These are phyloP conservation scores for Parnassius orleans DNA, from an alignment of 2,888 invertebrate genomes.

Conservation along the genomic window DNA sequence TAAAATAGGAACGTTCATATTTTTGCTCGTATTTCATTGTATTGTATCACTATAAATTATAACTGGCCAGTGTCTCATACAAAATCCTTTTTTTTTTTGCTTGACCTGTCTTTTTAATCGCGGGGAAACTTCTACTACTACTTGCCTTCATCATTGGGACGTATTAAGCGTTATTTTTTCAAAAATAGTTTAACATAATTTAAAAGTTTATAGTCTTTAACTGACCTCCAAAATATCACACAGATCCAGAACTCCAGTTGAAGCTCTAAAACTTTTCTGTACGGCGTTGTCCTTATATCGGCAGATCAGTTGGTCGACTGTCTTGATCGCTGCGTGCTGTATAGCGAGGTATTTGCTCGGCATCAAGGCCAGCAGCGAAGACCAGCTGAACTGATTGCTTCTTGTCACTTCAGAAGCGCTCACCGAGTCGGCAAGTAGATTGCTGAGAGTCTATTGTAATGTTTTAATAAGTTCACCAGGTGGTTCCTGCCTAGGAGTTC, in stretches of 20 bases:
- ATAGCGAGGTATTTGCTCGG: conserved; percentile 74
- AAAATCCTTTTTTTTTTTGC: too few relatives aligned
- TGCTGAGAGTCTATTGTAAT: conserved; percentile 59
- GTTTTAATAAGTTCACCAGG: too few relatives aligned
- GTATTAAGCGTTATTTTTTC: too few relatives aligned
- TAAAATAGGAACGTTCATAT: too few relatives aligned
- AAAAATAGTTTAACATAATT: too few relatives aligned
- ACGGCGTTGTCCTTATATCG: conserved; percentile 68
- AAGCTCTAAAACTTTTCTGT: conserved; percentile 72
- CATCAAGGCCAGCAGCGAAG: conserved; percentile 66
- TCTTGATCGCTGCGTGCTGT: conserved; percentile 70
- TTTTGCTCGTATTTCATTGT: too few relatives aligned
- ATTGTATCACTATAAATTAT: too few relatives aligned
- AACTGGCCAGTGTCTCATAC: too few relatives aligned
- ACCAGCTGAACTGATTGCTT: conserved; percentile 74
- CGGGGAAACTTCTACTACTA: too few relatives aligned
- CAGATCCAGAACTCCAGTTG: conserved; percentile 70
- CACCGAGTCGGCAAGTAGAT: conserved; percentile 73
- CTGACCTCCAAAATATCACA: conserved; percentile 75
- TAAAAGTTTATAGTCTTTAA: background rate
- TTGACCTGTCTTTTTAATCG: too few relatives aligned
- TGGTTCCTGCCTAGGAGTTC: too few relatives aligned
- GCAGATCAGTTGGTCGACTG: conserved; percentile 69
- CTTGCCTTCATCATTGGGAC: too few relatives aligned
- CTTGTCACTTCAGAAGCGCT: conserved; percentile 70